These are phyloP conservation scores for Halcyon malimbica DNA, from an alignment of 2,113 vertebrate species.

Conservation along the genomic window DNA sequence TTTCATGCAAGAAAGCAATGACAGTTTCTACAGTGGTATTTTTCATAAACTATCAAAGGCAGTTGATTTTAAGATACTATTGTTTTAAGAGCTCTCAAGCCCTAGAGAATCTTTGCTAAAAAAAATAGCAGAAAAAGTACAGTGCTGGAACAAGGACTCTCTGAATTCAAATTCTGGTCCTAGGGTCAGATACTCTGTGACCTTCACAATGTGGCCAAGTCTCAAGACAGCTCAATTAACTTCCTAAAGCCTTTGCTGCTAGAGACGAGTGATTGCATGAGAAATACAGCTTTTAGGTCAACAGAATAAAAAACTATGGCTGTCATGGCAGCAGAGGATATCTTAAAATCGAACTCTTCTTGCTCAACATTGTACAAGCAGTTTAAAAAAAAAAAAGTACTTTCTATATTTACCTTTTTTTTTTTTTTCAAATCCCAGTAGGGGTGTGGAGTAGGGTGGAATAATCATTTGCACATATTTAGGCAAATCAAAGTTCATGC, in stretches of 20 bases:
- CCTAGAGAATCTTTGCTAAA: not conserved
- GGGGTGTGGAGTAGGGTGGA: not conserved
- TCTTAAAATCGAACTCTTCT: not conserved
- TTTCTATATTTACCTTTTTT: not conserved
- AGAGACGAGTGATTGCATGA: not conserved
- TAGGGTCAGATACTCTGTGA: not conserved
- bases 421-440: not conserved
- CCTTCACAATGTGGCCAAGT: not conserved
- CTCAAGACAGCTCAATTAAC: not conserved
- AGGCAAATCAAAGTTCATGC: not conserved
- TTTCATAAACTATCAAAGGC: not conserved
- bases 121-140: not conserved
- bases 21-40: not conserved
- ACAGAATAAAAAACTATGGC: not conserved
- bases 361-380: not conserved
- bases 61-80: not conserved
- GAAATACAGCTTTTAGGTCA: not conserved
- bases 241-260: not conserved
- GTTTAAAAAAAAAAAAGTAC: not conserved
- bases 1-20: not conserved
- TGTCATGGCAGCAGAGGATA: not conserved
- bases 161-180: not conserved
- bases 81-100: not conserved
- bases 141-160: not conserved
- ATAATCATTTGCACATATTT: not conserved